Evolutionary conservation across 2,888 invertebrate genomes (phyloP), one percentile per base, ranked within the genome.

Genomic region (Mythimna albipuncta): DNA sequence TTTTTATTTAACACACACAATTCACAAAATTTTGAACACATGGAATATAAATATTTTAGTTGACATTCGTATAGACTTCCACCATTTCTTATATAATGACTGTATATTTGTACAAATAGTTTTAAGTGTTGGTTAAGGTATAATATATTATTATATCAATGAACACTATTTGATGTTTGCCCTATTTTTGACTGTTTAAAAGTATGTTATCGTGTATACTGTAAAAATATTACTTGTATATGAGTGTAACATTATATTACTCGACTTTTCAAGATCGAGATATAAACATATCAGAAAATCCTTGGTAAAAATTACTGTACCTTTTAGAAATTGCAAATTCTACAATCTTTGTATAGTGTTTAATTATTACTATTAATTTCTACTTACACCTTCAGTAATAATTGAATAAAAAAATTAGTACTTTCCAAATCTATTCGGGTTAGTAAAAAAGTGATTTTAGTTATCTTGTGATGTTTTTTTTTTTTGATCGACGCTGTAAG

Each of bases 51-150:
- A 54, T 68, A 69, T 44, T 11, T 61, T 59, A 81, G 35, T 62
- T 67, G 35, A 65, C 11, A 64, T 83, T 73, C 69, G n/a, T 26
- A 73, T 63, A 74, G 69, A 80, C 71, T 69, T 73, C 35, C 21
- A 75, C 72, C 6, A 72, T 70, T 75, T 79, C 38, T 50, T 58
- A 35, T 83, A 81, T 77, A 64, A 69, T 57, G 69, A 79, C 68
- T 84, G 86, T 83, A 82, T 83, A 83, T 77, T 83, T 84, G 84
- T 84, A 85, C 67, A 84, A 84, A 84, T 84, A 85, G 64, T 67
- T 71, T 69, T 67, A 73, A 64, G 47, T 44, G 41, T 74, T 69
- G 82, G 84, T 80, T 76, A 66, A 74, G 76, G 81, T 79, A 83
- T 71, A 69, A 73, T 80, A 76, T 73, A 68, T 73, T 73, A 83